These are phyloP conservation scores for Theristicus caerulescens DNA, from an alignment of 2,113 vertebrate genomes.

Conservation along the genomic window DNA sequence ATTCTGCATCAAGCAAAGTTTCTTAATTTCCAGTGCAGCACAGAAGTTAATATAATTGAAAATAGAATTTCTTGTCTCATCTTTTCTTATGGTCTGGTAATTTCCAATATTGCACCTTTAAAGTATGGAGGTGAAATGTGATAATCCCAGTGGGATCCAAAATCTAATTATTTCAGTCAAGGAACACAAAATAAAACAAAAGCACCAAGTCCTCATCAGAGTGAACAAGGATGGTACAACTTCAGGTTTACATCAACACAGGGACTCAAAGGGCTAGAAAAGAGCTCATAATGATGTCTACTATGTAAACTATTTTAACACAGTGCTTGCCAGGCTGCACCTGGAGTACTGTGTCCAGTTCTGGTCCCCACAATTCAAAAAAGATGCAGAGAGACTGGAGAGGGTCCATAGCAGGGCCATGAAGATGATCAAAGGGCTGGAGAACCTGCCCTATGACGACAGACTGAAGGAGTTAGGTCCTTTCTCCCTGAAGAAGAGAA, in stretches of 20 bases:
- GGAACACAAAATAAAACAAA: slow-evolving; percentile 17
- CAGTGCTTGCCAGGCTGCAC: background rate
- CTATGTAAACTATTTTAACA: background rate
- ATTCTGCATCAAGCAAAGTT: background rate
- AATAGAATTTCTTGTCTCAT: background rate
- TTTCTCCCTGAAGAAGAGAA: background rate
- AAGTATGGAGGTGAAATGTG: background rate
- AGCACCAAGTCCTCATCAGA: background rate
- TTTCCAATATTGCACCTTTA: background rate
- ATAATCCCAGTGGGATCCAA: background rate
- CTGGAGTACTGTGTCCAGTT: background rate
- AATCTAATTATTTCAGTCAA: slow-evolving; percentile 42
- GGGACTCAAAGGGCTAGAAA: background rate
- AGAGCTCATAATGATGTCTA: background rate
- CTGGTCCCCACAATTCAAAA: background rate
- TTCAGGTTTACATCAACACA: background rate
- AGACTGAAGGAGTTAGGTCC: background rate
- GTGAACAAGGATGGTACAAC: background rate
- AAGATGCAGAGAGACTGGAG: background rate
- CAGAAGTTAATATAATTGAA: slow-evolving; percentile 24
- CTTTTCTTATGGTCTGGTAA: slow-evolving; percentile 22
- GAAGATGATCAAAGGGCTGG: background rate
- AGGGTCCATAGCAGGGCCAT: background rate
- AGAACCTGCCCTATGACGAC: background rate
- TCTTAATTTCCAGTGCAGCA: slow-evolving; percentile 38